Conservation (phyloP, 1,140 invertebrate species). For the Zophobas morio region DNA sequence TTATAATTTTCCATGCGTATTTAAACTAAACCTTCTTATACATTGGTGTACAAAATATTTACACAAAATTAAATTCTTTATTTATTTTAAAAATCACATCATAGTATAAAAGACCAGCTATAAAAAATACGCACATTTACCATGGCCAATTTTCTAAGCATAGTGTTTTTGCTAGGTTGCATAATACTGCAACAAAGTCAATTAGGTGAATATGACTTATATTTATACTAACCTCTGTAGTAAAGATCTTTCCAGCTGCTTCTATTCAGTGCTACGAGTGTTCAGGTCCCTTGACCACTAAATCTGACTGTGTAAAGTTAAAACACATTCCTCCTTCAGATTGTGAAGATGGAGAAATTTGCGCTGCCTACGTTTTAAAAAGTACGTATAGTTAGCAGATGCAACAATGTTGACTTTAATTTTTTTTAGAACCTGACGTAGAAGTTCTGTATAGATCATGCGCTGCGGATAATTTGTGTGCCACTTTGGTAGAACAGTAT, state of each 20-base stretch:
- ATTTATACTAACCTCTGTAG: no score
- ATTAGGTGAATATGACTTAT: no score
- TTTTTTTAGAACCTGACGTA: not conserved
- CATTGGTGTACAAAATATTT: no score
- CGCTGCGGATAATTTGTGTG: not conserved
- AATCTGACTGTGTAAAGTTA: not conserved
- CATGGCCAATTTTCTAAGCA: no score
- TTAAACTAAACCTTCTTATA: no score
- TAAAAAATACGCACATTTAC: no score
- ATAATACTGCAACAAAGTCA: no score
- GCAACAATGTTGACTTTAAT: not conserved
- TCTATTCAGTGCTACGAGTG: slow-evolving; percentile 8
- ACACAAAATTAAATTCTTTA: no score
- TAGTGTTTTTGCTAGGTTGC: no score
- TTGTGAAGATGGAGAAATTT: not conserved
- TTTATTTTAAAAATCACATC: no score
- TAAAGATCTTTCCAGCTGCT: not conserved
- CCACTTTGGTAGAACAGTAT: not conserved
- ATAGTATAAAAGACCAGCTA: no score
- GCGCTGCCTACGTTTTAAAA: slow-evolving; percentile 3
- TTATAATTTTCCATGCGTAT: no score
- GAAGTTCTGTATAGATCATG: slow-evolving; percentile 1
- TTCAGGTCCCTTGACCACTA: not conserved
- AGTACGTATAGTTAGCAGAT: not conserved
- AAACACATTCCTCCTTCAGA: not conserved